Conservation (phyloP, 2,113 vertebrate species). For the Podilymbus podiceps region DNA sequence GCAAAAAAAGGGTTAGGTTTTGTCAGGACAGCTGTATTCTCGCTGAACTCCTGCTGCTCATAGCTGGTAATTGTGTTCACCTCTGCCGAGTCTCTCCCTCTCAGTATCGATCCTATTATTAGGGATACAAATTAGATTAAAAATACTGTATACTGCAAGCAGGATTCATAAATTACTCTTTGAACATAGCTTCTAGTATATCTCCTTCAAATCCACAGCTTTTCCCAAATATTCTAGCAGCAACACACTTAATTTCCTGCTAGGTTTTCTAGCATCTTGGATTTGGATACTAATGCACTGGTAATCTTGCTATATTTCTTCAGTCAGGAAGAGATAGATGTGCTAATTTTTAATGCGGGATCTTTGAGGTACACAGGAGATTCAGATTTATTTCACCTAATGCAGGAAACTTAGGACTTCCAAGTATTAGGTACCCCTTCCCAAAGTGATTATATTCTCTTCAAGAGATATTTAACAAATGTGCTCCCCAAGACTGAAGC, state of each 20-base stretch:
- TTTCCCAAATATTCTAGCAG: not conserved
- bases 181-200: not conserved
- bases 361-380: not conserved
- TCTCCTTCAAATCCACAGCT: not conserved
- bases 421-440: not conserved
- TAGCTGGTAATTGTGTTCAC: not conserved
- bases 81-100: not conserved
- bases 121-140: not conserved
- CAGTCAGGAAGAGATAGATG: not conserved
- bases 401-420: not conserved
- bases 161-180: not conserved
- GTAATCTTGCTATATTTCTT: not conserved
- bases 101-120: rapidly evolving
- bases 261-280: not conserved
- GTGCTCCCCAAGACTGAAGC: not conserved
- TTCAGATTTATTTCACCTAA: not conserved
- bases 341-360: not conserved
- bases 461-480: not conserved
- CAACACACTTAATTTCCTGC: not conserved
- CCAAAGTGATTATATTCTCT: not conserved
- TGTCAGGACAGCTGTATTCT: not conserved
- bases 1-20: not conserved
- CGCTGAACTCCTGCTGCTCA: not conserved
- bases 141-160: not conserved
- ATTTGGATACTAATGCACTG: not conserved